Evolutionary conservation across 1,140 invertebrate species (phyloP).

Genomic region (Melipona quadrifasciata): DNA sequence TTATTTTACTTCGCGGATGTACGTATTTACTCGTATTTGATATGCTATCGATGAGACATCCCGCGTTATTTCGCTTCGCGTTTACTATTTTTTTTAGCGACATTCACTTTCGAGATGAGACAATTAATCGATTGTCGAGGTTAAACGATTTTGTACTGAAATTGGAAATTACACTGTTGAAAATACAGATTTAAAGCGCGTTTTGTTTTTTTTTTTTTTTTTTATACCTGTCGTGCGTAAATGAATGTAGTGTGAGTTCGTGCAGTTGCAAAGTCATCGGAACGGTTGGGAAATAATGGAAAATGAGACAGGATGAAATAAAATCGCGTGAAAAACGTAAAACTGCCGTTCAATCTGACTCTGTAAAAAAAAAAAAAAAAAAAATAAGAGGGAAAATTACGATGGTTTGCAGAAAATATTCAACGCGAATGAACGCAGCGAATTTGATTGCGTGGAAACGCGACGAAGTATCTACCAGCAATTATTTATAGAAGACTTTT

Average conservation of each 20-base stretch:
- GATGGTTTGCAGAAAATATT: neutral
- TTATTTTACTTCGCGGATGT: neutral
- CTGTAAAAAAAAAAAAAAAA: neutral
- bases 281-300: neutral
- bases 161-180: too few relatives aligned
- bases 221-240: neutral
- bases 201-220: neutral
- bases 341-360: conserved; percentile 1
- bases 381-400: too few relatives aligned
- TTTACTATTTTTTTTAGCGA: neutral
- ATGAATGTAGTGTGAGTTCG: neutral
- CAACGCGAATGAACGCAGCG: neutral
- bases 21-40: neutral
- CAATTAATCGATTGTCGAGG: neutral
- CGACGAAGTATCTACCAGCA: neutral
- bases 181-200: neutral
- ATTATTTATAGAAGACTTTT: too few relatives aligned
- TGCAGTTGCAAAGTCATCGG: neutral
- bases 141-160: neutral
- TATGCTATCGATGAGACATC: neutral
- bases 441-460: neutral
- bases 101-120: neutral
- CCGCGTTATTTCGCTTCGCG: neutral
- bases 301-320: neutral
- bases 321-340: neutral